phyloP scores from a whole-genome alignment of 2,113 vertebrate genomes.

The Lepus americanus region DNA sequence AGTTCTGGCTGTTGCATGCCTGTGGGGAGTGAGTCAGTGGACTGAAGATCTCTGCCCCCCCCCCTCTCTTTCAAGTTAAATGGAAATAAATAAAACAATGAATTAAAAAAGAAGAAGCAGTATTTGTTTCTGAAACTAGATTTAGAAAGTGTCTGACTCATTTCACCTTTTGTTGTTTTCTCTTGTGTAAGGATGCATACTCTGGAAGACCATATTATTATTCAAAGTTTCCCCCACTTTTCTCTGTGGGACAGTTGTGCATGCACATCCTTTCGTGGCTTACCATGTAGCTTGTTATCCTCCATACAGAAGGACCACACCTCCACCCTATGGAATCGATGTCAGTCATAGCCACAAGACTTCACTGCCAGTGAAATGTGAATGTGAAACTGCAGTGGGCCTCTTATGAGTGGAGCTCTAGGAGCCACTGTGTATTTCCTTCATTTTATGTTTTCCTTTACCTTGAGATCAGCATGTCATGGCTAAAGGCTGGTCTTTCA shows the following conservation, averaged over 20 bases:
- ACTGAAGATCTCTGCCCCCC: no score
- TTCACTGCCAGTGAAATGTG: neutral
- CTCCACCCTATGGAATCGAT: neutral
- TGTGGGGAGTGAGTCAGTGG: no score
- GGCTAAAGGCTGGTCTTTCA: neutral
- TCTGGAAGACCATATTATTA: neutral
- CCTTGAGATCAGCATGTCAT: neutral
- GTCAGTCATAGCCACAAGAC: neutral
- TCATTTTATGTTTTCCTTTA: neutral
- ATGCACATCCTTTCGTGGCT: accelerated
- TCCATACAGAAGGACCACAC: neutral
- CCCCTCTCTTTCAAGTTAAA: no score
- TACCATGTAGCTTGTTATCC: neutral
- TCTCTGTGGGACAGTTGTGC: neutral
- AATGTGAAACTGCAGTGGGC: no score
- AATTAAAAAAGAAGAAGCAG: neutral
- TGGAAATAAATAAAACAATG: no score
- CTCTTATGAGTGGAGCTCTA: neutral
- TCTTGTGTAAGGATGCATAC: neutral
- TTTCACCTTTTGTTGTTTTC: neutral
- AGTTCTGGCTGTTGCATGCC: no score
- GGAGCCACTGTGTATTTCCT: neutral
- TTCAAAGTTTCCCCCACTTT: neutral
- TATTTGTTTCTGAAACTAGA: neutral
- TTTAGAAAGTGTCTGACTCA: neutral